Evolutionary conservation across 2,888 invertebrate genomes (phyloP).

Genomic region (Parascotia fuliginaria): DNA sequence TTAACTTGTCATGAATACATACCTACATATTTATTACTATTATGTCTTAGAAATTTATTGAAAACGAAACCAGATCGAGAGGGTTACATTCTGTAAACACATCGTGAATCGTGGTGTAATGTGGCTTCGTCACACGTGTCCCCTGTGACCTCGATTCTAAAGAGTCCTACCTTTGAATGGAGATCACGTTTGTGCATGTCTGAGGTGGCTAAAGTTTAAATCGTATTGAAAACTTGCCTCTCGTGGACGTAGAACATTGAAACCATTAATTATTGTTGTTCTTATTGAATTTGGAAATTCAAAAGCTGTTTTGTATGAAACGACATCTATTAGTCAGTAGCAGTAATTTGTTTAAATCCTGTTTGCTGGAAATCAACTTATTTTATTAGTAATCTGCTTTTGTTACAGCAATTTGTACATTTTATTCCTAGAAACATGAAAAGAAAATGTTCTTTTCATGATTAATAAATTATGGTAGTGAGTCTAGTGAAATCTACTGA

Average conservation of each 20-base stretch:
- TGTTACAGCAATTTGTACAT: too few relatives aligned
- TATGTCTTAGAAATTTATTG: too few relatives aligned
- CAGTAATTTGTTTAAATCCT: too few relatives aligned
- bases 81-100: neutral
- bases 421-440: too few relatives aligned
- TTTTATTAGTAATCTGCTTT: too few relatives aligned
- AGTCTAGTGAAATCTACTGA: constrained; percentile 23
- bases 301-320: neutral
- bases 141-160: constrained; percentile 35
- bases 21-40: too few relatives aligned
- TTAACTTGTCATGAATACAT: too few relatives aligned
- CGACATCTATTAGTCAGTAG: neutral
- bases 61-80: constrained; percentile 1
- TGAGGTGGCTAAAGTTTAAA: constrained; percentile 27
- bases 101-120: constrained; percentile 13
- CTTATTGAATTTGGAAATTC: neutral
- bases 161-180: constrained; percentile 36
- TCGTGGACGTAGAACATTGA: neutral
- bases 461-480: too few relatives aligned
- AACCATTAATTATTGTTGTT: neutral
- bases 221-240: constrained; percentile 5
- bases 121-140: constrained; percentile 25
- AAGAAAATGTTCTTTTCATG: too few relatives aligned
- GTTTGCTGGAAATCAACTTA: too few relatives aligned
- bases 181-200: constrained; percentile 43